Conservation (phyloP, 2,113 vertebrate genomes). For the mouse (Mus musculus) region DNA sequence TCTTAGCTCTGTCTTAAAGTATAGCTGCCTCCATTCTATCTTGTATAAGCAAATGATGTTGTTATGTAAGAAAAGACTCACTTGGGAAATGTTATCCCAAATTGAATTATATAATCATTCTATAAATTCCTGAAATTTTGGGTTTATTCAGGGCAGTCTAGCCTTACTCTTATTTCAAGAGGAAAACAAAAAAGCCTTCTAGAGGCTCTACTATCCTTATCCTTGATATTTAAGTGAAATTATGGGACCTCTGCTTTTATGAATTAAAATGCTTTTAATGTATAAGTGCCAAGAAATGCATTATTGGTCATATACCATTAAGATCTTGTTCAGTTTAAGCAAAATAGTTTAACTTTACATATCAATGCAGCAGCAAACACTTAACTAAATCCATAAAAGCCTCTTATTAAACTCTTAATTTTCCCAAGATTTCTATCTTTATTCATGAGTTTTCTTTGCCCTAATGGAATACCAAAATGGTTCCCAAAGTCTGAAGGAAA, state of each 20-base stretch:
- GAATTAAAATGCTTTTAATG: constrained; percentile 41
- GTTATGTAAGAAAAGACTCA: constrained; percentile 38
- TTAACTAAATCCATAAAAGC: constrained; percentile 59
- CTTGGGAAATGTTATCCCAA: neutral
- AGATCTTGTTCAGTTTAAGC: constrained; percentile 57
- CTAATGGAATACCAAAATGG: constrained; percentile 60
- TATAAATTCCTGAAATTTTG: neutral
- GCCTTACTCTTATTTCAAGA: neutral
- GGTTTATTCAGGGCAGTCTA: neutral
- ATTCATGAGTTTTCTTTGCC: constrained; percentile 54
- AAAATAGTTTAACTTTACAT: constrained; percentile 73
- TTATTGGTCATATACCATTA: constrained; percentile 57
- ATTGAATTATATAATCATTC: neutral
- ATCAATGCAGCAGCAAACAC: constrained; percentile 63
- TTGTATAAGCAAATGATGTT: neutral
- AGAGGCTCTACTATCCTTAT: constrained; percentile 10
- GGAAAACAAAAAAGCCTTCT: neutral
- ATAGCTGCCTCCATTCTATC: neutral
- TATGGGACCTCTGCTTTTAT: neutral
- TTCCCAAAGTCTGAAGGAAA: constrained; percentile 55
- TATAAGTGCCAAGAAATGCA: constrained; percentile 54
- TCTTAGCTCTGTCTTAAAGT: neutral
- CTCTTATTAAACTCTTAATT: constrained; percentile 73
- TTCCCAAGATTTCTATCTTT: constrained; percentile 69
- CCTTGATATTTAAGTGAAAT: constrained; percentile 58